A percentile compares a stretch with the other conserved stretches of the same genome.
Conservation (phyloP, 2,113 vertebrate genomes). For the Centropristis striata region DNA sequence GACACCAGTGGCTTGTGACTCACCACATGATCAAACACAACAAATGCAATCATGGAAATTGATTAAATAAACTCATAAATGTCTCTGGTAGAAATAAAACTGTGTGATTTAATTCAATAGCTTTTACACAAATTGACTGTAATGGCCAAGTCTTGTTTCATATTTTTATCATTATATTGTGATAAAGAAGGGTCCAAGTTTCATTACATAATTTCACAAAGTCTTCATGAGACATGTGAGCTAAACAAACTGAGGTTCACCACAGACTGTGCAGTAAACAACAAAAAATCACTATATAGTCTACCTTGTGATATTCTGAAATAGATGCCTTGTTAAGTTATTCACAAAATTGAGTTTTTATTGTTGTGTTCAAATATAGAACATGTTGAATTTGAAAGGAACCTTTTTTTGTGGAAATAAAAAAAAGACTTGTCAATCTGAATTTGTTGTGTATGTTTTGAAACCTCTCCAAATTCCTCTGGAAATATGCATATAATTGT, state of each 20-base stretch:
- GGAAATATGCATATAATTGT: not conserved
- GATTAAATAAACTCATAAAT: not conserved
- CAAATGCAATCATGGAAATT: not conserved
- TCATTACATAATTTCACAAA: slow-evolving; percentile 1
- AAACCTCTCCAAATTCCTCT: not conserved
- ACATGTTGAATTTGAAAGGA: slow-evolving; percentile 4
- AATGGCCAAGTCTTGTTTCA: not conserved
- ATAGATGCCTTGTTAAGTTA: slow-evolving; percentile 34
- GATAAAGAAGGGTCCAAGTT: slow-evolving; percentile 13
- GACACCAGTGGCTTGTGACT: not conserved
- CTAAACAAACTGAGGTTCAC: not conserved
- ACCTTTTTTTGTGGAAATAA: slow-evolving; percentile 31
- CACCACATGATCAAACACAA: not conserved
- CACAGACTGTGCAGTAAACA: slow-evolving; percentile 1
- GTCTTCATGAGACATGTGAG: not conserved
- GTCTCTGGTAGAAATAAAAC: not conserved
- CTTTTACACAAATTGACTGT: not conserved
- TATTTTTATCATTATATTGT: not conserved
- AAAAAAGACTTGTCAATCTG: slow-evolving; percentile 29
- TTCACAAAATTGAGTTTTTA: slow-evolving; percentile 9
- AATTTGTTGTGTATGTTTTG: not conserved
- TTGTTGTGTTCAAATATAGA: slow-evolving; percentile 8
- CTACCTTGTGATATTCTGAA: not conserved
- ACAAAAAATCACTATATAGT: not conserved
- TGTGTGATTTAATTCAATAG: not conserved